These are phyloP conservation scores for Spinus pinus DNA, from an alignment of 2,797 vertebrate species.

Conservation along the genomic window DNA sequence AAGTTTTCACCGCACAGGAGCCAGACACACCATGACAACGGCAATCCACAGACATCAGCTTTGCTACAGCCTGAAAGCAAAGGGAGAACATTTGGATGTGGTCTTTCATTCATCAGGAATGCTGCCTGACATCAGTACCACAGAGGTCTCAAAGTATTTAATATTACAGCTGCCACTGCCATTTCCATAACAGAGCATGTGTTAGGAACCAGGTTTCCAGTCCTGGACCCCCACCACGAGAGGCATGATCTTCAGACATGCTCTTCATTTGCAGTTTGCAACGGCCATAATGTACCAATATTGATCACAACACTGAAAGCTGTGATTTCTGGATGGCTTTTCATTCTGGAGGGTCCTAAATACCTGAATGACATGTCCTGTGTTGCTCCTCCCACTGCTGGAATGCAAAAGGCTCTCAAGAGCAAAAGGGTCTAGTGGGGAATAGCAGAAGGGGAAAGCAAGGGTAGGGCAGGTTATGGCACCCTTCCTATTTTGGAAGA, in stretches of 20 bases:
- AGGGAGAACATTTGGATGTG: slow-evolving; percentile 18
- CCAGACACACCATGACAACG: slow-evolving; percentile 97
- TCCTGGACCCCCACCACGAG: background rate
- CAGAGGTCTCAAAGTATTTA: background rate
- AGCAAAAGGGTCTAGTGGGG: background rate
- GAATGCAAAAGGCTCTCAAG: background rate
- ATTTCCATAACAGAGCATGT: background rate
- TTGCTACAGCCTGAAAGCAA: slow-evolving; percentile 85
- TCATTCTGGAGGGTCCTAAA: background rate
- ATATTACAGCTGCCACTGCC: background rate
- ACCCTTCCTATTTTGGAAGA: rapidly evolving
- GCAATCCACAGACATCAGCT: slow-evolving; percentile 91
- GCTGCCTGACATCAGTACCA: background rate
- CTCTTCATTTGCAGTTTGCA: background rate
- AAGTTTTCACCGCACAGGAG: slow-evolving; percentile 96
- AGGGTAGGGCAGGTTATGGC: background rate
- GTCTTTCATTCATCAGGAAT: background rate
- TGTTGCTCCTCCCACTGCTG: background rate
- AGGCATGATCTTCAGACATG: background rate
- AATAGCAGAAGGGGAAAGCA: background rate
- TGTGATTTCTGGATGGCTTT: background rate
- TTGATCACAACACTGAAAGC: background rate
- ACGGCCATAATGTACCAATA: background rate
- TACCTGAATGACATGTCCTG: rapidly evolving
- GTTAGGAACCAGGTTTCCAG: background rate